These are phyloP conservation scores for Apotomis capreana DNA, from an alignment of 2,888 invertebrate species.

Conservation along the genomic window DNA sequence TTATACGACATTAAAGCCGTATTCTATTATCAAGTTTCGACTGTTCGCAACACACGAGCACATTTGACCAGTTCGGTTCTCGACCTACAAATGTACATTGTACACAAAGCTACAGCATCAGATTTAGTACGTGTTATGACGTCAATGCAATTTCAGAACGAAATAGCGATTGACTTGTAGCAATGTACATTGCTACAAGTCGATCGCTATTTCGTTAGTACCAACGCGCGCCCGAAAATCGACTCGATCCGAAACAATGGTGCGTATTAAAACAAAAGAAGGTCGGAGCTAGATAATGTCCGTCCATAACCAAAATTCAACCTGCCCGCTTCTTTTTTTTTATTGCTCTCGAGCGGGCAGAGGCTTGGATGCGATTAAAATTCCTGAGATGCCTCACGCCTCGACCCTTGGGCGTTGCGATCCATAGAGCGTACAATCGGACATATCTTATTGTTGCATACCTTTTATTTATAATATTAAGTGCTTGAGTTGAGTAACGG, in stretches of 20 bases:
- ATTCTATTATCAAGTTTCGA: not conserved
- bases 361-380: slow-evolving; percentile 80
- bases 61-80: not conserved
- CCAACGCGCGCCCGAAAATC: slow-evolving; percentile 11
- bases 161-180: not conserved
- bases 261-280: slow-evolving; percentile 47
- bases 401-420: slow-evolving; percentile 62
- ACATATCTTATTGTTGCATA: slow-evolving; percentile 51
- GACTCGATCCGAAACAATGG: slow-evolving; percentile 43
- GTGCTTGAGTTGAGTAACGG: slow-evolving; percentile 41
- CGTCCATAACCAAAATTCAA: slow-evolving; percentile 69
- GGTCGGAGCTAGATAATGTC: slow-evolving; percentile 63
- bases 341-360: slow-evolving; percentile 65
- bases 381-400: slow-evolving; percentile 80
- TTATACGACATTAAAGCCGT: slow-evolving; percentile 44
- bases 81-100: slow-evolving; percentile 20
- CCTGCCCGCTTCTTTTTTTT: slow-evolving; percentile 67
- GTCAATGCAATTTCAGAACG: slow-evolving; percentile 16
- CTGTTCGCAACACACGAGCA: slow-evolving; percentile 1
- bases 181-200: not conserved
- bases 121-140: slow-evolving; percentile 19
- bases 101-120: slow-evolving; percentile 21
- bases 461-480: slow-evolving; percentile 43
- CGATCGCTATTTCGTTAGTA: not conserved
- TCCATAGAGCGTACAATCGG: slow-evolving; percentile 60